phyloP scores from a whole-genome alignment of 2,113 vertebrate genomes.

The Sialia sialis region DNA sequence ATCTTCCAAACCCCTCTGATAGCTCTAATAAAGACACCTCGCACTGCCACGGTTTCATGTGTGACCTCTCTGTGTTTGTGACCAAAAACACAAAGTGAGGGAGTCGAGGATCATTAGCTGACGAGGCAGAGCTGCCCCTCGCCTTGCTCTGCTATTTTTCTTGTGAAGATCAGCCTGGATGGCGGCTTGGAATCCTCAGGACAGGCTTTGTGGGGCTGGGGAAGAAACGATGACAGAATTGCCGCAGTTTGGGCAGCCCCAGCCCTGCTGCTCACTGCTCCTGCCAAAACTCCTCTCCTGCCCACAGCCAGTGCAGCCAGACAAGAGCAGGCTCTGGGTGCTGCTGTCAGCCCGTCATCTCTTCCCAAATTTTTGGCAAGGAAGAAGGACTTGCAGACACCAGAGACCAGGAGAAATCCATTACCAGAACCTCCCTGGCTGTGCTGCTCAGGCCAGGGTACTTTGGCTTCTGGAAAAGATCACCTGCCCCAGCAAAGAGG shows the following conservation, averaged over 20 bases:
- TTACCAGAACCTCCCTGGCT: not conserved
- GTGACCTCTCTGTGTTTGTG: constrained; percentile 30
- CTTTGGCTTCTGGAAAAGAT: not conserved
- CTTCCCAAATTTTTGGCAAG: not conserved
- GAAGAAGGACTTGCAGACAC: not conserved
- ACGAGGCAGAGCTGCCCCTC: constrained; percentile 15
- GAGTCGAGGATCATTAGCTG: constrained; percentile 52
- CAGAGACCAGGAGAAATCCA: not conserved
- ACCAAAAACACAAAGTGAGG: constrained; percentile 8
- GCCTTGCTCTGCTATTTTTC: not conserved
- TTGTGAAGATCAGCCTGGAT: not conserved
- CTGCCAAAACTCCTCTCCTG: not conserved
- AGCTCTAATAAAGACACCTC: not conserved
- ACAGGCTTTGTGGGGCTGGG: not conserved
- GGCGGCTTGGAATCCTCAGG: not conserved
- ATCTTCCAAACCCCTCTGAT: not conserved
- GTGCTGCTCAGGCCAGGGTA: not conserved
- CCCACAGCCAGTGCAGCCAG: not conserved
- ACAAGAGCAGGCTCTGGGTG: too few species aligned
- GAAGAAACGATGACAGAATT: not conserved
- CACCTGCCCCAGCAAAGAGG: not conserved
- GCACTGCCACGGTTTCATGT: not conserved
- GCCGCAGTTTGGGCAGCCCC: not conserved
- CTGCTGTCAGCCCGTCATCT: not conserved
- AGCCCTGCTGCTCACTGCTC: not conserved